Evolutionary conservation across 2,888 invertebrate species (phyloP).

Genomic region (Acanthosepion pharaonis): DNA sequence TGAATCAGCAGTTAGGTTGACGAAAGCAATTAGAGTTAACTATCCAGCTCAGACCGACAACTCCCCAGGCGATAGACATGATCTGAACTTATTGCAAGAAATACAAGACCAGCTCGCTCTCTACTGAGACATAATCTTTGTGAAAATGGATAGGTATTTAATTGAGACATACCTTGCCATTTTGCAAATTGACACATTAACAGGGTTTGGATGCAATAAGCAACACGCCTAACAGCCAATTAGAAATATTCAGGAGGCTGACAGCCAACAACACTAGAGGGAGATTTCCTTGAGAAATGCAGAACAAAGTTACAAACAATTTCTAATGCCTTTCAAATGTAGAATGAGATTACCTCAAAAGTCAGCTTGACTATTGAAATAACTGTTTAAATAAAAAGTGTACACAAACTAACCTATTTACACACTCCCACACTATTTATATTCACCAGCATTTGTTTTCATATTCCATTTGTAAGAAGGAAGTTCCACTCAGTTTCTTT

Average conservation of each 20-base stretch:
- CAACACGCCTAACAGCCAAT: constrained; percentile 33
- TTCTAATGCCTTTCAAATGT: neutral
- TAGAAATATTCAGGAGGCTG: constrained; percentile 13
- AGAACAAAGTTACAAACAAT: neutral
- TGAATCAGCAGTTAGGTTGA: constrained; percentile 23
- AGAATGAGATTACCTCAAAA: neutral
- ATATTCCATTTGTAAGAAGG: no score
- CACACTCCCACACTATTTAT: no score
- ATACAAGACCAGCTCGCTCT: neutral
- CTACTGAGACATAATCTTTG: neutral
- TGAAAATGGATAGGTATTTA: constrained; percentile 33
- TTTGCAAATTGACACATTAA: constrained; percentile 21
- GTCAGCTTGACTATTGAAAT: no score
- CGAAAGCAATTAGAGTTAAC: constrained; percentile 33
- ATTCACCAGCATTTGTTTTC: no score
- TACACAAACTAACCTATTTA: no score
- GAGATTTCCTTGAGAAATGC: neutral
- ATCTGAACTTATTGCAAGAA: constrained; percentile 33
- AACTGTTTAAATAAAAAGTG: no score
- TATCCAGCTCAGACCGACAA: constrained; percentile 2
- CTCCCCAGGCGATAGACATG: constrained; percentile 10
- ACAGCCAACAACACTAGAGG: neutral
- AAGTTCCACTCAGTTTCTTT: no score
- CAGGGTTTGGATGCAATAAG: neutral
- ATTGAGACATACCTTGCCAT: constrained; percentile 33